Percentiles rank a stretch among this genome's conserved stretches.
Evolutionary conservation across 2,888 invertebrate genomes (phyloP).

Genomic region (Cheilosia vulpina): DNA sequence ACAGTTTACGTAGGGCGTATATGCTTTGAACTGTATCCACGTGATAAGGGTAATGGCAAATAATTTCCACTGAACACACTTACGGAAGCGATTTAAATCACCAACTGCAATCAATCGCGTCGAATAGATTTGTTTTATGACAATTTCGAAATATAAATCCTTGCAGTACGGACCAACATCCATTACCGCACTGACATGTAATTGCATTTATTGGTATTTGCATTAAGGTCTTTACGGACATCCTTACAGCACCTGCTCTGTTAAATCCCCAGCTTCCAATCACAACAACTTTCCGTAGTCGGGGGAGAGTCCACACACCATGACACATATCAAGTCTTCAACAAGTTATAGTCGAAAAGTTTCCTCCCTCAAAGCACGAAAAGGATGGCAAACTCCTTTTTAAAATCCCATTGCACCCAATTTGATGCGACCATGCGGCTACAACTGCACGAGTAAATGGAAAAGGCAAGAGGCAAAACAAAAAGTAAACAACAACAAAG

Average conservation of each 20-base stretch:
- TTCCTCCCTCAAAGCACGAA: constrained; percentile 8
- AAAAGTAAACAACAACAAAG: constrained; percentile 35
- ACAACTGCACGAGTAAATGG: background rate
- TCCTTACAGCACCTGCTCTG: background rate
- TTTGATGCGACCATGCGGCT: constrained; percentile 35
- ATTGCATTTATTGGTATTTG: background rate
- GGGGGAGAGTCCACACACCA: background rate
- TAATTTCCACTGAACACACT: too few relatives aligned
- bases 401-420: constrained; percentile 44
- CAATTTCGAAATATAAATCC: too few relatives aligned
- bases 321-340: constrained; percentile 15
- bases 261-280: background rate
- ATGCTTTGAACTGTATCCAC: too few relatives aligned
- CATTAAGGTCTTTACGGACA: background rate
- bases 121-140: too few relatives aligned
- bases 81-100: too few relatives aligned
- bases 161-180: background rate
- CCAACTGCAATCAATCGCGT: too few relatives aligned
- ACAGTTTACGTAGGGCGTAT: too few relatives aligned
- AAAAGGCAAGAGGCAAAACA: constrained; percentile 9
- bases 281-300: background rate
- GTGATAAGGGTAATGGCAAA: too few relatives aligned
- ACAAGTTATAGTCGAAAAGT: constrained; percentile 33
- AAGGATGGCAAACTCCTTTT: constrained; percentile 18
- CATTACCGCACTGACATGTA: background rate